A percentile compares a stretch with the other conserved stretches of the same genome.
These are phyloP conservation scores for Rallus crepitans DNA, from an alignment of 2,797 vertebrate species.

Conservation along the genomic window DNA sequence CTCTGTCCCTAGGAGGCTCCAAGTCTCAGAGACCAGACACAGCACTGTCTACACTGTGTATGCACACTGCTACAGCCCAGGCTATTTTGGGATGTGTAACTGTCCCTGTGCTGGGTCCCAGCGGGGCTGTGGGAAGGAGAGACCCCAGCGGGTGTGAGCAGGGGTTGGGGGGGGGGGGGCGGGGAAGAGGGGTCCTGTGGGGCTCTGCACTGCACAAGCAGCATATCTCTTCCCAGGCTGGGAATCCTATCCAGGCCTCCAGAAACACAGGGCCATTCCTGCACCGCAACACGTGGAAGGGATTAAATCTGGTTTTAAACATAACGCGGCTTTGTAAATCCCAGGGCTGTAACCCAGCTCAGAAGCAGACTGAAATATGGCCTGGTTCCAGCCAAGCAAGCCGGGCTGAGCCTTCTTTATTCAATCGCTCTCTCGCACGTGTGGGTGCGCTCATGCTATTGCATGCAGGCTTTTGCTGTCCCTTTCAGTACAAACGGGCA, in stretches of 20 bases:
- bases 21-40: background rate
- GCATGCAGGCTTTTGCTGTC: rapidly evolving
- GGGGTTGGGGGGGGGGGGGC: too few species aligned
- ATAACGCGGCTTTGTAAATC: background rate
- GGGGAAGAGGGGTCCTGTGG: rapidly evolving
- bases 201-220: background rate
- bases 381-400: background rate
- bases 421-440: background rate
- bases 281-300: background rate
- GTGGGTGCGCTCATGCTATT: background rate
- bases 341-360: background rate
- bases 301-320: background rate
- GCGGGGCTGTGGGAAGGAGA: background rate
- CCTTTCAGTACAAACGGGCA: rapidly evolving
- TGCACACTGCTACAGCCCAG: rapidly evolving
- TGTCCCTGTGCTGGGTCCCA: background rate
- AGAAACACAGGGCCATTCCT: rapidly evolving
- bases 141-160: rapidly evolving
- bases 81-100: background rate
- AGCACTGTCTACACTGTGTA: rapidly evolving
- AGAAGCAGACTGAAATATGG: background rate
- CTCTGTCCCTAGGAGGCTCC: background rate
- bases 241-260: background rate
- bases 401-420: background rate
- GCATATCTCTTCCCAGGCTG: background rate